Base-by-base conservation (phyloP, 1,140 invertebrate genomes). In the Melipona quadrifasciata region DNA sequence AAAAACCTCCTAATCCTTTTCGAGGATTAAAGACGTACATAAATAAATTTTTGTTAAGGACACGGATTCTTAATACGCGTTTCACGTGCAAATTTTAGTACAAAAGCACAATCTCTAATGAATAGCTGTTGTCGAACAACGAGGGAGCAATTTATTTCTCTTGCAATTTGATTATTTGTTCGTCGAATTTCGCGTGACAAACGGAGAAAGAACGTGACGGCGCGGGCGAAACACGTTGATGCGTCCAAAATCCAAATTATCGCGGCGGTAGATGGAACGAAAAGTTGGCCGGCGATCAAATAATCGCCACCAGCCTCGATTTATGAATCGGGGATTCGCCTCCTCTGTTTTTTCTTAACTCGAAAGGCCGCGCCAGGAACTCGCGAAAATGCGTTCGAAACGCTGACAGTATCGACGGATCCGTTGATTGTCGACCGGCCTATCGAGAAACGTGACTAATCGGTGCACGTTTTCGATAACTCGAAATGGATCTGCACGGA, bases 281-380 rank as follows among this genome's bases (percentile, higher is more conserved):
- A 70, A 80, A 80, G 79, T 80, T 80, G 79, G 79, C 79, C 24
- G 24, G 1, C 17, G 34, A 80, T 68, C 79, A 80, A 80, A 58
- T 80, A 61, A 47, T 51, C 67, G 31, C n/a, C 31, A 24, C 11
- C 6, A 5, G n/a, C 16, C 51, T 19, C 51, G 65, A 70, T 68
- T 68, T 55, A 51, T n/a, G 47, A 51, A 39, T 55, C 64, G 10
- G 21, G 0, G 11, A 27, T 24, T 57, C 21, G 1, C 1, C 55
- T 24, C 21, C 8, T 2, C 55, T 24, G 17, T 79, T 31, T 19
- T n/a, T 34, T 14, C 39, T 19, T 27, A 21, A 17, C 31, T 2
- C 16, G 12, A 8, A 51, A 27, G 12, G 65, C 31, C 24, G 4
- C 39, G 39, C 17, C 16, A 51, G 21, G 16, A 78, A 47, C 39